Evolutionary conservation across 1,140 invertebrate genomes (phyloP).

Genomic region (Linepithema humile): DNA sequence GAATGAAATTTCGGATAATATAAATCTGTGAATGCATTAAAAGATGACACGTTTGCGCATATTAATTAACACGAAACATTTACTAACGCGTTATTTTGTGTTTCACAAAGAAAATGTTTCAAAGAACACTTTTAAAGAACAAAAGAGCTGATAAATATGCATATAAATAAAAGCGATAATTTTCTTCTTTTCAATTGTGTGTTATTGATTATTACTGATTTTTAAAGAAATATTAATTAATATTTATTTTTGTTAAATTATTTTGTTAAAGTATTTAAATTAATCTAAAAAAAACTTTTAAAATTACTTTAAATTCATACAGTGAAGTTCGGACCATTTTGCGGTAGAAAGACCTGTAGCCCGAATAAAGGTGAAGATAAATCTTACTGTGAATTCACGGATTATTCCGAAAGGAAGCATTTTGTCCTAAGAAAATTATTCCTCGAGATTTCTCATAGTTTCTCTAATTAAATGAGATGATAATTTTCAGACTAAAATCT

Average conservation of each 20-base stretch:
- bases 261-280: too few relatives aligned
- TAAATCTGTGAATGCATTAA: background rate
- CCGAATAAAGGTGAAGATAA: slow-evolving; percentile 14
- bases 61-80: slow-evolving; percentile 8
- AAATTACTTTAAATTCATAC: too few relatives aligned
- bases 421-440: slow-evolving; percentile 26
- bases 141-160: background rate
- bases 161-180: too few relatives aligned
- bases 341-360: background rate
- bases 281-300: too few relatives aligned
- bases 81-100: background rate
- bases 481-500: background rate
- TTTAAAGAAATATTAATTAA: too few relatives aligned
- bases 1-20: slow-evolving; percentile 32
- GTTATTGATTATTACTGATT: too few relatives aligned
- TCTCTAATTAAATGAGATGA: slow-evolving; percentile 18
- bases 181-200: too few relatives aligned
- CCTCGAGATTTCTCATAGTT: background rate
- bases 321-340: background rate
- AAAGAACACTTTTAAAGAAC: background rate
- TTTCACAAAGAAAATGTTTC: background rate
- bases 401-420: background rate
- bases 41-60: background rate
- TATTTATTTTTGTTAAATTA: too few relatives aligned
- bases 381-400: slow-evolving; percentile 30